Evolutionary conservation across 2,888 invertebrate genomes (phyloP), one percentile per base, ranked within the genome.

Genomic region (Kuschelorhynchus macadamiae): DNA sequence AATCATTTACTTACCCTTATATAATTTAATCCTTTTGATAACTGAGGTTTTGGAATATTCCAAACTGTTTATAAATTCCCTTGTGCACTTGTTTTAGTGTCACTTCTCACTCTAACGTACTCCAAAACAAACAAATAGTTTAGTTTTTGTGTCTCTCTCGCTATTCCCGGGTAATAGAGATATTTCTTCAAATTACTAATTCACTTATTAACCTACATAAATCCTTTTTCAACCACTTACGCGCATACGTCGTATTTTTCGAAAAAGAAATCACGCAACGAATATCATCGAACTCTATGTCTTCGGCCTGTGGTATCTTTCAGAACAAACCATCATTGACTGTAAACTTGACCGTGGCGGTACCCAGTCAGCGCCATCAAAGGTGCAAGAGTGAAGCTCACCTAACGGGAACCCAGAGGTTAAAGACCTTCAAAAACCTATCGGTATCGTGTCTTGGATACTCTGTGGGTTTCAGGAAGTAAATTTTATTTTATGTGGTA

Each of bases 301-400:
- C 63, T 63, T 63, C 55, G 44, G 63, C 46, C 41, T 55, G 74
- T 77, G 72, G 76, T 77, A 80, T 79, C 81, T 81, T 81, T 79
- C 80, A 77, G 78, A 80, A 82, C 82, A 81, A 79, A 81, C 79
- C 80, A 79, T 77, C 77, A 75, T 76, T 75, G 75, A 70, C 78
- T 76, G 77, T 83, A 83, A 83, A 83, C 83, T 83, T 83, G 83
- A 83, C 83, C 83, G 81, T 83, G 82, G 80, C 79, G 80, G 78
- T 78, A 75, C 75, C 76, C 71, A 72, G 72, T 75, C 78, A 81
- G 81, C 81, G 80, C 81, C 74, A 72, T 60, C 72, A 70, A 77
- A 78, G 81, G 81, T 79, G 78, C 79, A 78, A 76, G 79, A 77
- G 78, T 73, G 80, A 82, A 81, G 78, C 80, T 75, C 67, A 61